Base-by-base conservation (phyloP, 2,797 vertebrate species). In the Taeniopygia guttata region DNA sequence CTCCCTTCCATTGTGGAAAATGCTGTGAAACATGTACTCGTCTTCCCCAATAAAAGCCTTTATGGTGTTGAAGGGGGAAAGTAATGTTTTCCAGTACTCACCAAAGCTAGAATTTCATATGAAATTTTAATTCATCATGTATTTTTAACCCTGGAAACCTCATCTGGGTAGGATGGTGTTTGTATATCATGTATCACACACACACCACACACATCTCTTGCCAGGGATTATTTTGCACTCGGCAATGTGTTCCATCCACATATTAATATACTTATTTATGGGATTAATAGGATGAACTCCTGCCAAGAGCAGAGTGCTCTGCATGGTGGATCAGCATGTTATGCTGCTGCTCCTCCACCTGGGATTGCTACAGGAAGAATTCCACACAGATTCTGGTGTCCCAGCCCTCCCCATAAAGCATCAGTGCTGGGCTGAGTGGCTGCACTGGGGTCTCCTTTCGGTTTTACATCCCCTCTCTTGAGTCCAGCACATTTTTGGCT, bases 41-140 rank as follows among this genome's bases (percentile, higher is more conserved):
- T 93, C 84, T 83, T 63, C 80, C 81, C 73, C 49, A 78, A 2
- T 85, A 96, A 94, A 93, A 94, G 23, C 14, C 58, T 83, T 79
- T 69, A 45, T 85, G 45, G 54, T 56, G 42, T 34, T 52, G 45
- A 88, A 81, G 66, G 30, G 63, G 36, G 32, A 84, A 69, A 85
- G 45, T 70, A 67, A 90, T 66, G 60, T 91, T 95, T 94, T 95
- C 90, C 92, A 94, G 56, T 49, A 38, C 23, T 95, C 69, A 68
- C 66, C 77, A 84, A 75, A 95, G 75, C 54, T 83, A 86, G 54
- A 82, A 93, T 92, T 87, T 84, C 73, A 83, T 63, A 67, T 82
- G 67, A 85, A 94, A 84, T 54, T 95, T 95, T 94, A 90, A 90
- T 85, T 93, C 18, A 16, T 49, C 16, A 13, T 89, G 14, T 74